Percentiles rank a stretch among this genome's conserved stretches.
These are phyloP conservation scores for Myotis davidii DNA, from an alignment of 2,113 vertebrate genomes.

Conservation along the genomic window DNA sequence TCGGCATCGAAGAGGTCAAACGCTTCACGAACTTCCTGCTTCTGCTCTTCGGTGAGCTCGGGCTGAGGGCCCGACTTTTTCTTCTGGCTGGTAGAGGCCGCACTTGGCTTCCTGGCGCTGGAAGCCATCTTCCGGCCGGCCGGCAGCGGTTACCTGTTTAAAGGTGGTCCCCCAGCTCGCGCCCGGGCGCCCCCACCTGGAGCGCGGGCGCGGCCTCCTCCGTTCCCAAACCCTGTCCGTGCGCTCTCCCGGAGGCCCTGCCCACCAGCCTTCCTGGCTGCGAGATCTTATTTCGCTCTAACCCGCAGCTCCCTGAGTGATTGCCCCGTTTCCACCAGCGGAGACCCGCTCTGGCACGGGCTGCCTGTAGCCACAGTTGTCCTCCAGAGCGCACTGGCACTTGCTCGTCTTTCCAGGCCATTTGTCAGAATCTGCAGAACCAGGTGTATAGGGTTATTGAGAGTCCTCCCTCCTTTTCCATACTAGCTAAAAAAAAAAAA, in stretches of 20 bases:
- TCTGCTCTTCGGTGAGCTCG: constrained; percentile 93
- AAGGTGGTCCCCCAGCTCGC: accelerated
- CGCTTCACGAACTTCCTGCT: constrained; percentile 93
- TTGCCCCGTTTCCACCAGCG: neutral
- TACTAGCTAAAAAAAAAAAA: neutral
- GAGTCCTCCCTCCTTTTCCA: neutral
- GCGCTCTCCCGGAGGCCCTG: neutral
- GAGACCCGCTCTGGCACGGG: neutral
- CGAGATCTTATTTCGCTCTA: accelerated
- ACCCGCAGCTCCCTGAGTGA: too few relatives aligned
- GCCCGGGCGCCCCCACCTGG: neutral
- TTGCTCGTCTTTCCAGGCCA: neutral
- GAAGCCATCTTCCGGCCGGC: constrained; percentile 52
- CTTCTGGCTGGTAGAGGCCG: constrained; percentile 85
- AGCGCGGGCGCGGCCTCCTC: too few relatives aligned
- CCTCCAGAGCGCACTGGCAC: neutral
- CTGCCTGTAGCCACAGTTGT: neutral
- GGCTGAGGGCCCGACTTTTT: constrained; percentile 88
- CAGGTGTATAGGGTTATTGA: neutral
- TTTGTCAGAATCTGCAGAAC: neutral
- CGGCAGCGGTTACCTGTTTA: neutral
- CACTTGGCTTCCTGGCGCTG: constrained; percentile 85
- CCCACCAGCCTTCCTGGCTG: too few relatives aligned
- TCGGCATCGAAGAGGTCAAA: constrained; percentile 95
- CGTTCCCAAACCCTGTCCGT: accelerated